Evolutionary conservation across 2,888 invertebrate genomes (phyloP).

Genomic region (Machimus atricapillus): DNA sequence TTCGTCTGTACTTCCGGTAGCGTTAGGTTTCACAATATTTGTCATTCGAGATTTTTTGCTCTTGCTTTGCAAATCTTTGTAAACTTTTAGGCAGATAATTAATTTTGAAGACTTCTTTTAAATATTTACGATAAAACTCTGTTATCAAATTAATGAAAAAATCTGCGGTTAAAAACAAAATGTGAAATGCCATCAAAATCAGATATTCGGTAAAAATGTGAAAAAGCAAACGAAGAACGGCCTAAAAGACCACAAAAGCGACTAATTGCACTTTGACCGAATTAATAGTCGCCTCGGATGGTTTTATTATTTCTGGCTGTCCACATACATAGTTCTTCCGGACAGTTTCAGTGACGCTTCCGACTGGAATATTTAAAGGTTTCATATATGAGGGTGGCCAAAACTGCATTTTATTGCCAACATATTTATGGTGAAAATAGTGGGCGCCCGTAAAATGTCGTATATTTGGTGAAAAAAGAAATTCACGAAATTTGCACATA

Average conservation of each 20-base stretch:
- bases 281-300: not conserved
- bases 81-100: no score
- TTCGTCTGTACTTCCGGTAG: no score
- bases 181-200: not conserved
- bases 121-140: not conserved
- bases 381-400: not conserved
- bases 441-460: not conserved
- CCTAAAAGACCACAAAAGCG: not conserved
- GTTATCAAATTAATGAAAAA: not conserved
- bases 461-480: not conserved
- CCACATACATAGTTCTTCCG: not conserved
- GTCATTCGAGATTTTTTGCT: no score
- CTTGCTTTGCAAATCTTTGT: no score
- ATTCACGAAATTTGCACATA: not conserved
- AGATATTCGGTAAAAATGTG: not conserved
- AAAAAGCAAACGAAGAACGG: not conserved
- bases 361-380: not conserved
- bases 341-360: not conserved
- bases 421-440: not conserved
- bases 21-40: no score
- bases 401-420: constrained; percentile 1
- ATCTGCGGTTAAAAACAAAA: not conserved
- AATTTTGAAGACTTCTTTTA: no score
- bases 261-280: not conserved
- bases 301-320: not conserved